Evolutionary conservation across 2,113 vertebrate species (phyloP), one percentile per base, ranked within the genome.

Genomic region (Meles meles): DNA sequence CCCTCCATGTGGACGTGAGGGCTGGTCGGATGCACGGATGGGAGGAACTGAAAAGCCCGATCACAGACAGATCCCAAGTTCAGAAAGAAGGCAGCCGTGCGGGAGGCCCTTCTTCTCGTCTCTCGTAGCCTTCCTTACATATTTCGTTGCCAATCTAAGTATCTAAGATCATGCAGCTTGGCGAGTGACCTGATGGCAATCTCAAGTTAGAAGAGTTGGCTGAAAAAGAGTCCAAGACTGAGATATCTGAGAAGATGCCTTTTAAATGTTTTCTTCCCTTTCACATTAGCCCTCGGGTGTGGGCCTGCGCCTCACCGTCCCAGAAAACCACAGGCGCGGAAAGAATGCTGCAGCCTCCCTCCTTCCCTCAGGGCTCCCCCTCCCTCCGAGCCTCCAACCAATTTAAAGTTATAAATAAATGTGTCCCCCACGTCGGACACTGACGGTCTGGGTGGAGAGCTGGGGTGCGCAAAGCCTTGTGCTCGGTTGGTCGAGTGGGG

Each of bases 321-420:
- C 71, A 80, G 96, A 61, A 97, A 98, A 94, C 96, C 98, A 96
- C 97, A 98, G 96, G 87, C 97, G 95, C 67, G 96, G 39, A 6
- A 98, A 92, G 96, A 98, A 97, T 98, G 95, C 89, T 71, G 44
- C 44, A 86, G 90, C 95, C 85, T 77, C 88, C 85, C 91, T 94
- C 90, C 96, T 7, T 67, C 63, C 96, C 95, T 82, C 29, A 7
- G 86, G 61, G 37, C 90, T 59, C 95, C 61, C 67, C 77, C 8
- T 63, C 80, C 92, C 76, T 63, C 86, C 49, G 67, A 83, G 31
- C 69, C 90, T 86, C 31, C 31, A 59, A 44, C 90, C 63, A 52
- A 74, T 88, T 93, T 88, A 92, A 44, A 97, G 86, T 94, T 93
- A 77, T 23, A 88, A 96, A 94, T 79, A 88, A 69, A 74, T 55